Percentiles rank a stretch among this genome's conserved stretches.
These are phyloP conservation scores for Microtus richardsoni DNA, from an alignment of 2,113 vertebrate species.

Conservation along the genomic window DNA sequence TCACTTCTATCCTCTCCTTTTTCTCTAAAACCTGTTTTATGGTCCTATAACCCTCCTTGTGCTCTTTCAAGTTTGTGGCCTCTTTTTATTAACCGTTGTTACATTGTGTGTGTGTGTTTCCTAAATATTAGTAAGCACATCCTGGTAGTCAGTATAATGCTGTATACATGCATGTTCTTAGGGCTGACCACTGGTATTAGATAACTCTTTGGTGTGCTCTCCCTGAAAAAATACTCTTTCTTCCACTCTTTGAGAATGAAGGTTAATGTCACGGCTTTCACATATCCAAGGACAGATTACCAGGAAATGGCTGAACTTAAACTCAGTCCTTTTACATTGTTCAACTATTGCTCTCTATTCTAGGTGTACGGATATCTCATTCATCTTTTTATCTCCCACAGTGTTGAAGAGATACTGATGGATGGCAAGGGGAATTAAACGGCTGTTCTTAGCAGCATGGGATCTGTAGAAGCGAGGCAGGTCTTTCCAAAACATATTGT, in stretches of 20 bases:
- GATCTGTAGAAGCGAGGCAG: not conserved
- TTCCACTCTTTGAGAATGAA: not conserved
- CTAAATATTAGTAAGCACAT: not conserved
- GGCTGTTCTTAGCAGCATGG: not conserved
- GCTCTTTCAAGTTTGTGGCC: not conserved
- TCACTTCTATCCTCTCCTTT: not conserved
- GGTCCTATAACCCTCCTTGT: not conserved
- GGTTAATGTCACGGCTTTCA: not conserved
- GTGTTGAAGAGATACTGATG: conserved; percentile 4
- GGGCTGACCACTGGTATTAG: no score
- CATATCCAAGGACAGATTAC: not conserved
- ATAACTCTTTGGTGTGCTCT: not conserved
- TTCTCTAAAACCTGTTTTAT: not conserved
- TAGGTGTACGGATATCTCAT: not conserved
- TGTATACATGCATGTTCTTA: not conserved
- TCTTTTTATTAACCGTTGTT: not conserved
- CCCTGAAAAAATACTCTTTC: not conserved
- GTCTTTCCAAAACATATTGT: not conserved
- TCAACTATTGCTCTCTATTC: not conserved
- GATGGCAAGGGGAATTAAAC: not conserved
- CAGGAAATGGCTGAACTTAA: conserved; percentile 16
- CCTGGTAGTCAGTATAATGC: not conserved
- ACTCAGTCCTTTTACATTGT: not conserved
- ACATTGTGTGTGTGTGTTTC: not conserved
- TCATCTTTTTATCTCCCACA: not conserved